Evolutionary conservation across 2,797 vertebrate genomes (phyloP), one percentile per base, ranked within the genome.

Genomic region (Sebastes minor): DNA sequence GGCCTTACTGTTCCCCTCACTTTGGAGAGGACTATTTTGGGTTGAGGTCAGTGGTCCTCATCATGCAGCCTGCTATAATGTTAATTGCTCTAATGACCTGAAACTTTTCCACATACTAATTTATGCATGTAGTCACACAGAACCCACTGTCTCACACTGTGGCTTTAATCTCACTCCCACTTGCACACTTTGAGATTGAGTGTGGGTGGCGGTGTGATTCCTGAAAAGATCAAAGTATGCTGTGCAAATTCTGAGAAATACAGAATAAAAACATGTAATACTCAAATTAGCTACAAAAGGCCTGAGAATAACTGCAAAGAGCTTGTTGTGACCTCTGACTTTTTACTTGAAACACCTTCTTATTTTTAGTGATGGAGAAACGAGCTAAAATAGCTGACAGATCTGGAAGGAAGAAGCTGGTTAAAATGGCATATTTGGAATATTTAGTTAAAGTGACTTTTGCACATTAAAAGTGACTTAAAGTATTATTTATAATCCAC

Each of bases 111-210:
- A 42, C 63, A 28, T 52, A 32, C 33, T 22, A 11, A 62, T 61
- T 71, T 62, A 13, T 23, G 55, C 42, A 53, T 20, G n/a, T 74
- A 53, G 53, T 71, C 65, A 23, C 61, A 46, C 2, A 79, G 57
- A 82, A 61, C 25, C 64, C 68, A 60, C 60, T 27, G 63, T 73
- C 57, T 67, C 74, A 76, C 64, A 25, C 38, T 65, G 75, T 25
- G 60, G 60, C 84, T 91, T 89, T 86, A 81, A 86, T 90, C 85
- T 85, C 61, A 63, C 82, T 76, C 88, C 84, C 84, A 84, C 84
- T 70, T 59, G 25, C 81, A 74, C 78, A 63, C 81, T 69, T 38
- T 30, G 61, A 83, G 77, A 68, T 68, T 49, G 30, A 62, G 71
- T 10, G 86, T 91, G 89, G 88, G 88, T 22, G 80, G 86, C 23